These are phyloP conservation scores for Trinorchestia longiramus DNA, from an alignment of 1,140 invertebrate species.

Conservation along the genomic window DNA sequence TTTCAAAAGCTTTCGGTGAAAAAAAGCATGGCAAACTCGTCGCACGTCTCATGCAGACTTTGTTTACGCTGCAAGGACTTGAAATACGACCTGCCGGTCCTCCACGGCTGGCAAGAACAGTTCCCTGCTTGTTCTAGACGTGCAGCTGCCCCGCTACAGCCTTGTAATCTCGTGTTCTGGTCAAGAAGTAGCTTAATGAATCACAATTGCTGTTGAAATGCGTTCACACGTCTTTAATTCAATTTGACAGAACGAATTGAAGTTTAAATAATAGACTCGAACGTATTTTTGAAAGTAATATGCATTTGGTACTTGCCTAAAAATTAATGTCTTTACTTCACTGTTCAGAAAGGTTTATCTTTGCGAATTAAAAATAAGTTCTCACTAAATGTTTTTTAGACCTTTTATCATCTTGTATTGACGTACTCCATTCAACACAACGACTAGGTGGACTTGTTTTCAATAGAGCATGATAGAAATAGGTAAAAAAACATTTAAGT, in stretches of 20 bases:
- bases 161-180: not conserved
- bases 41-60: not conserved
- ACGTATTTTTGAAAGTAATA: not conserved
- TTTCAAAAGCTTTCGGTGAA: not conserved
- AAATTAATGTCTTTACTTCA: not conserved
- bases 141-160: not conserved
- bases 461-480: no score
- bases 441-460: no score
- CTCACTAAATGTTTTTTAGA: no score
- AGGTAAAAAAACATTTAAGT: no score
- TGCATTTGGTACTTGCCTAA: not conserved
- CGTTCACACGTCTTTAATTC: no score
- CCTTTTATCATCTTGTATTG: no score
- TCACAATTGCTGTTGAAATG: not conserved
- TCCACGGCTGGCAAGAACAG: not conserved
- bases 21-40: not conserved
- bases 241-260: no score
- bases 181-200: not conserved
- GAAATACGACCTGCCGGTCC: not conserved
- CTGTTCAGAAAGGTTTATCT: no score
- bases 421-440: no score
- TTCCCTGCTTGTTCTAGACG: not conserved
- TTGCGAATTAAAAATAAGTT: no score
- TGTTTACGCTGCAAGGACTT: not conserved
- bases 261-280: no score